A percentile compares a stretch with the other conserved stretches of the same genome.
Conservation (phyloP, 1,140 invertebrate species). For the Aplysia californica region DNA sequence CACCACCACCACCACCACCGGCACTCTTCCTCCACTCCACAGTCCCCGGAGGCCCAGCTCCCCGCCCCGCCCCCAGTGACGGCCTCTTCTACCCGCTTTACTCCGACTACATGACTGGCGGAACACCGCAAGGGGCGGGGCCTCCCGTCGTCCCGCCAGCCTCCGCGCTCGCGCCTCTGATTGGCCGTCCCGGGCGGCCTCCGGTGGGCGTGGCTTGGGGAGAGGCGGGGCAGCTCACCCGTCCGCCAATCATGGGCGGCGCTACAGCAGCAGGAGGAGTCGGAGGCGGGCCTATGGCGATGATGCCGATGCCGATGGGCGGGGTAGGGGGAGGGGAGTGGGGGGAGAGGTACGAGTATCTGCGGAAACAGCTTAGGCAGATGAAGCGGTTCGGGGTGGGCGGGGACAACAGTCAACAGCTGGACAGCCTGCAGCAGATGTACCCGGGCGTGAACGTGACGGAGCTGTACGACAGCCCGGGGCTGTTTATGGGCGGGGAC, state of each 20-base stretch:
- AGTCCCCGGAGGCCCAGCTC: background rate
- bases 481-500: background rate
- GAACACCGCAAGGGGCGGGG: background rate
- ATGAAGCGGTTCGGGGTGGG: background rate
- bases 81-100: background rate
- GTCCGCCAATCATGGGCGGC: too few relatives aligned
- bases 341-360: constrained; percentile 14
- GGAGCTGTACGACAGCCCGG: background rate
- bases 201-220: too few relatives aligned
- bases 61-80: background rate
- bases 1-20: too few relatives aligned
- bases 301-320: too few relatives aligned
- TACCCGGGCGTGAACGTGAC: constrained; percentile 28
- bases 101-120: constrained; percentile 1
- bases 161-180: too few relatives aligned
- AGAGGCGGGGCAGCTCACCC: too few relatives aligned
- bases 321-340: background rate
- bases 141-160: too few relatives aligned
- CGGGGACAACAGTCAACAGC: background rate
- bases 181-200: too few relatives aligned
- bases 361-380: background rate
- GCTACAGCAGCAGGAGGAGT: too few relatives aligned
- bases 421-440: constrained; percentile 22
- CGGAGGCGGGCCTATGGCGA: too few relatives aligned
- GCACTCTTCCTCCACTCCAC: too few relatives aligned